phyloP scores from a whole-genome alignment of 2,888 invertebrate genomes.

The Erebia palarica region DNA sequence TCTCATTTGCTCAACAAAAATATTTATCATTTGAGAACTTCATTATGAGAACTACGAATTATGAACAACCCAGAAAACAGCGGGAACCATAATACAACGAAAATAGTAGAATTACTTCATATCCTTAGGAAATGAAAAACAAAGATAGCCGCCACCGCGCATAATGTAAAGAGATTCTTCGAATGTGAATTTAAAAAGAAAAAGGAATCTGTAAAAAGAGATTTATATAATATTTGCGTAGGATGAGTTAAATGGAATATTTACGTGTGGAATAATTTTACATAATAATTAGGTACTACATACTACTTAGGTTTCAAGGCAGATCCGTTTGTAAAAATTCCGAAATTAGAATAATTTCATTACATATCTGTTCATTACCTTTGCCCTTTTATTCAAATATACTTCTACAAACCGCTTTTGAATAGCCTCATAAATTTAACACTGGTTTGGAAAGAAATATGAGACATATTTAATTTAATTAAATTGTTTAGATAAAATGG shows the following conservation, averaged over 20 bases:
- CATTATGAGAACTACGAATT: constrained; percentile 20
- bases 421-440: too few species aligned
- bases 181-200: constrained; percentile 9
- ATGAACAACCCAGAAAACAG: constrained; percentile 11
- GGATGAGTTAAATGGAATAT: constrained; percentile 5
- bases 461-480: not conserved
- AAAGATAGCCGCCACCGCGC: constrained; percentile 15
- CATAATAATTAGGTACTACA: not conserved
- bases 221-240: constrained; percentile 5
- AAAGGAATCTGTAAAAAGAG: constrained; percentile 2
- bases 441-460: too few species aligned
- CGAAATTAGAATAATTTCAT: too few species aligned
- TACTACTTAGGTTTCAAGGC: not conserved
- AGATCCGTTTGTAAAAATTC: too few species aligned
- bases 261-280: not conserved
- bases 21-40: constrained; percentile 5
- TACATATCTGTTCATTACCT: too few species aligned
- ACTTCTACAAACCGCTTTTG: too few species aligned
- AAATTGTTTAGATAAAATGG: not conserved
- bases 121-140: constrained; percentile 22
- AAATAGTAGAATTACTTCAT: constrained; percentile 22
- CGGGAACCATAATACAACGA: constrained; percentile 5
- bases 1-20: not conserved
- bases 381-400: too few species aligned
- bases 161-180: constrained; percentile 9